A percentile compares a stretch with the other conserved stretches of the same genome.
Conservation (phyloP, 1,140 invertebrate genomes). For the Cyphomyrmex costatus region DNA sequence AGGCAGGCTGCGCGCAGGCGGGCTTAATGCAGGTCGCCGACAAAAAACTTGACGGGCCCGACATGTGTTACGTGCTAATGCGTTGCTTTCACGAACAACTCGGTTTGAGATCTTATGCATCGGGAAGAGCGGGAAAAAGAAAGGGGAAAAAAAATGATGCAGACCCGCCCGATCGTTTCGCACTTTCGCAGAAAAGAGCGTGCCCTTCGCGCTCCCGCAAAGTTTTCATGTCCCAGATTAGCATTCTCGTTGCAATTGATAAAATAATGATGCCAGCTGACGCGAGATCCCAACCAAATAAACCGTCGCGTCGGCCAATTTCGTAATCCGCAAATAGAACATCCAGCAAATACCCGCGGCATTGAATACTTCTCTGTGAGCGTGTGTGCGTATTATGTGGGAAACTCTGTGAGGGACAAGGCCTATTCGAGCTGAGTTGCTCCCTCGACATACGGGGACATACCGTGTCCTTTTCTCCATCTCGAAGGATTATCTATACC, state of each 20-base stretch:
- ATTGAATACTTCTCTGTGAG: background rate
- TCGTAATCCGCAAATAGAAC: background rate
- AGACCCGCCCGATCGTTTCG: constrained; percentile 20
- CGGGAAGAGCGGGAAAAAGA: too few species aligned
- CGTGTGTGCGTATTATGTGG: background rate
- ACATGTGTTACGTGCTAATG: constrained; percentile 73
- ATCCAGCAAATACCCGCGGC: background rate
- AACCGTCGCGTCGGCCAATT: constrained; percentile 4
- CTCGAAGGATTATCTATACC: constrained; percentile 66
- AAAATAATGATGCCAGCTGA: background rate
- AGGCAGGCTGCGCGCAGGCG: constrained; percentile 3
- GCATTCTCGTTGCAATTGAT: background rate
- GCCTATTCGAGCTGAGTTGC: constrained; percentile 6
- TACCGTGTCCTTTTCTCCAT: constrained; percentile 22
- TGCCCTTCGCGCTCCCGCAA: background rate
- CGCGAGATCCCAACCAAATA: background rate
- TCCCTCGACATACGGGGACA: background rate
- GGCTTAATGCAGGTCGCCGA: constrained; percentile 45
- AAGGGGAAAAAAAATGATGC: background rate
- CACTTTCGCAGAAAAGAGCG: constrained; percentile 12
- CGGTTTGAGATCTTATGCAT: constrained; percentile 27
- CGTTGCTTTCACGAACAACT: constrained; percentile 63
- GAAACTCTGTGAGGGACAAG: constrained; percentile 28
- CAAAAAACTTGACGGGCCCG: constrained; percentile 53
- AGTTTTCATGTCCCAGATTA: background rate